Evolutionary conservation across 2,797 vertebrate species (phyloP).

Genomic region (Erithacus rubecula): DNA sequence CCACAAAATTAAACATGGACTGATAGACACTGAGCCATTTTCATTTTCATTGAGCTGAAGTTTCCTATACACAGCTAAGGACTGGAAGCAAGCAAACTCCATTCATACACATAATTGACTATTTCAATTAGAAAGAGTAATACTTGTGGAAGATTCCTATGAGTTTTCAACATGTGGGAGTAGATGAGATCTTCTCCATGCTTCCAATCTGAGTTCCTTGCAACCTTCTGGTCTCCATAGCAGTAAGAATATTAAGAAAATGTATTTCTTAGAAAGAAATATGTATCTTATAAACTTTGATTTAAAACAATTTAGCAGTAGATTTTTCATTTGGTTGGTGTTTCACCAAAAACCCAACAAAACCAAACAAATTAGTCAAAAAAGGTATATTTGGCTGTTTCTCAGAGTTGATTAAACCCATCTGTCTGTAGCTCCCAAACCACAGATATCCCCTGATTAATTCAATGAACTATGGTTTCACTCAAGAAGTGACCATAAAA

Average conservation of each 20-base stretch:
- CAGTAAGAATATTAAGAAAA: not conserved
- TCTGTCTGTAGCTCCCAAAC: not conserved
- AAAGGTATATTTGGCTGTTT: not conserved
- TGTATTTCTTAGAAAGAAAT: not conserved
- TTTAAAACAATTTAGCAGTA: not conserved
- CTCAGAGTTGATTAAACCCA: not conserved
- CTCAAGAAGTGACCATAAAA: not conserved
- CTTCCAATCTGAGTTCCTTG: not conserved
- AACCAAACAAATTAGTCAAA: not conserved
- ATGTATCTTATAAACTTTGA: not conserved
- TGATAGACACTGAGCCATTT: not conserved
- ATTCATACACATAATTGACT: not conserved
- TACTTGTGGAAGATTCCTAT: not conserved
- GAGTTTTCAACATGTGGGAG: not conserved
- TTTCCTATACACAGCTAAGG: not conserved
- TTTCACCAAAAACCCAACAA: not conserved
- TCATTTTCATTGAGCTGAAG: not conserved
- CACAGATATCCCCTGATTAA: not conserved
- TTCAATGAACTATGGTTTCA: conserved; percentile 2
- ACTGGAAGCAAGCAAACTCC: not conserved
- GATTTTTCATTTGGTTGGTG: not conserved
- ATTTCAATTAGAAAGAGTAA: not conserved
- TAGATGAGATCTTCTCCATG: not conserved
- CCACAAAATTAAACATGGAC: not conserved
- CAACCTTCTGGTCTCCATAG: not conserved